Percentiles rank a stretch among this genome's conserved stretches.
phyloP scores from a whole-genome alignment of 2,797 vertebrate genomes.

The Fistularia commersonii region DNA sequence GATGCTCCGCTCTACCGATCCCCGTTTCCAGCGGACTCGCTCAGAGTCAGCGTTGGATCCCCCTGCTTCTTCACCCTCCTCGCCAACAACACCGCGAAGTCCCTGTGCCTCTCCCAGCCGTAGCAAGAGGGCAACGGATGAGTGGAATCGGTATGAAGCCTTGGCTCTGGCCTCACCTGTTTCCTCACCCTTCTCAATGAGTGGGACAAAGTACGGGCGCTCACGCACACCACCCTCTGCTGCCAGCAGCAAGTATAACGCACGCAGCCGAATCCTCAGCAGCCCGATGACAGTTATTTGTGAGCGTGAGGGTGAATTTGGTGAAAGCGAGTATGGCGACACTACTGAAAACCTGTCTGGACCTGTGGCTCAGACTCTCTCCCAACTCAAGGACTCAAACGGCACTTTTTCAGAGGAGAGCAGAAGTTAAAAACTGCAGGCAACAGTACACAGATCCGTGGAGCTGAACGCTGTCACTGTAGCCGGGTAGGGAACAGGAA shows the following conservation, averaged over 20 bases:
- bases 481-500: slow-evolving; percentile 22
- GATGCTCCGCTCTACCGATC: slow-evolving; percentile 94
- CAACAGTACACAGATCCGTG: slow-evolving; percentile 22
- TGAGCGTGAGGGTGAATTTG: slow-evolving; percentile 88
- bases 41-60: slow-evolving; percentile 70
- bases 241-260: slow-evolving; percentile 93
- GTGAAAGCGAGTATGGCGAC: slow-evolving; percentile 62
- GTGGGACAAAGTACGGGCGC: slow-evolving; percentile 82
- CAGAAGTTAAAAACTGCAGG: slow-evolving; percentile 66
- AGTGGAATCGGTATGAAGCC: slow-evolving; percentile 87
- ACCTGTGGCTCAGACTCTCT: slow-evolving; percentile 25
- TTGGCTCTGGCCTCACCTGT: slow-evolving; percentile 80
- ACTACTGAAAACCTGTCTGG: slow-evolving; percentile 25
- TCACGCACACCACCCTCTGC: slow-evolving; percentile 92
- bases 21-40: slow-evolving; percentile 81
- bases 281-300: slow-evolving; percentile 98
- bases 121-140: slow-evolving; percentile 78
- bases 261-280: slow-evolving; percentile 92
- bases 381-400: slow-evolving; percentile 59
- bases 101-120: slow-evolving; percentile 79
- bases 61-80: slow-evolving; percentile 47
- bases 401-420: slow-evolving; percentile 73
- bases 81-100: slow-evolving; percentile 61
- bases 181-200: slow-evolving; percentile 76
- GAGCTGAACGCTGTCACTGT: slow-evolving; percentile 31